Evolutionary conservation across 2,113 vertebrate species (phyloP).

Genomic region (Alethe diademata): DNA sequence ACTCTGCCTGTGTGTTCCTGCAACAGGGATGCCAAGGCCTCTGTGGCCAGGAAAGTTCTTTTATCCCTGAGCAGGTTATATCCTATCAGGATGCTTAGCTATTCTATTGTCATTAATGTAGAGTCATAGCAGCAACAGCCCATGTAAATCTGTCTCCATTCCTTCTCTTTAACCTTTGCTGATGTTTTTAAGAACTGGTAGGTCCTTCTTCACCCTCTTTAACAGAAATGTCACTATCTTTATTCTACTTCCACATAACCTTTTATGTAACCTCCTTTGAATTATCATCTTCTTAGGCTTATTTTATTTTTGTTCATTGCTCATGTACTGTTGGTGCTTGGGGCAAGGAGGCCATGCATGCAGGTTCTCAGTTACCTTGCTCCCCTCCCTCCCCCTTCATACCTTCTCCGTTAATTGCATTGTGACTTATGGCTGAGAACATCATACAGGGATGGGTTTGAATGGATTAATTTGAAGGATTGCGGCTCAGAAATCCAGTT

Average conservation of each 20-base stretch:
- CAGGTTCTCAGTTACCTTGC: neutral
- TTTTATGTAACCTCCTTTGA: neutral
- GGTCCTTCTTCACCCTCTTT: neutral
- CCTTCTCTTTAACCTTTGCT: neutral
- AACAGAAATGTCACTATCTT: neutral
- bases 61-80: neutral
- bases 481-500: constrained; percentile 38
- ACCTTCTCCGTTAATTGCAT: neutral
- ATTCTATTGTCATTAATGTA: neutral
- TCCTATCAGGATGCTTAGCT: neutral
- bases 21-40: neutral
- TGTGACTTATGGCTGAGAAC: neutral
- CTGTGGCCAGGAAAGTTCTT: neutral
- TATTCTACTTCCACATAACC: neutral
- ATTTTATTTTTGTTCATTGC: neutral
- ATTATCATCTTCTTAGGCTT: neutral
- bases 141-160: neutral
- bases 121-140: neutral
- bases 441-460: constrained; percentile 12
- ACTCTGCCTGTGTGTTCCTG: neutral
- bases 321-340: neutral
- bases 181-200: neutral
- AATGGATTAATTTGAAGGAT: constrained; percentile 38
- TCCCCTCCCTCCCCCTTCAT: neutral
- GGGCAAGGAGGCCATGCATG: neutral